Conservation (phyloP, 2,888 invertebrate species). For the Calliscelio sp. region DNA sequence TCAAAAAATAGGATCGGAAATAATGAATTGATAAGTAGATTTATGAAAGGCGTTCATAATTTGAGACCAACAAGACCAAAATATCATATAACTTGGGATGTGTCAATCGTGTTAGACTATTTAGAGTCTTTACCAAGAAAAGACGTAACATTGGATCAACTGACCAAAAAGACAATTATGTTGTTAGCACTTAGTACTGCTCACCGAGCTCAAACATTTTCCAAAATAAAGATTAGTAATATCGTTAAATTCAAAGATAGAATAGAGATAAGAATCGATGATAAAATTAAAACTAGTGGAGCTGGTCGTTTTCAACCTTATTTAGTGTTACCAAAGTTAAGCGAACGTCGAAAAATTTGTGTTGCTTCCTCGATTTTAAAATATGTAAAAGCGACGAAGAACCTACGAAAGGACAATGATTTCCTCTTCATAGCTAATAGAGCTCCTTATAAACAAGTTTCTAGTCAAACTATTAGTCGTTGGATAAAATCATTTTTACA, state of each 20-base stretch:
- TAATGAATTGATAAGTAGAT: conserved; percentile 45
- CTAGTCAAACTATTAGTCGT: not conserved
- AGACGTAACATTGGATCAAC: conserved; percentile 46
- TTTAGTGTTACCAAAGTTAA: conserved; percentile 45
- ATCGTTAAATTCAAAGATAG: conserved; percentile 20
- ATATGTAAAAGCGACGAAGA: conserved; percentile 21
- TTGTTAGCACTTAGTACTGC: conserved; percentile 56
- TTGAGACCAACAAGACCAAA: conserved; percentile 58
- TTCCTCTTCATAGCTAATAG: not conserved
- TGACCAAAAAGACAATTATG: conserved; percentile 52
- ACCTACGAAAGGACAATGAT: conserved; percentile 13
- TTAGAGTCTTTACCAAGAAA: conserved; percentile 48
- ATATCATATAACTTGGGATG: conserved; percentile 66
- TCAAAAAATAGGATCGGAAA: conserved; percentile 46
- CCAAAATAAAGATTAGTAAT: conserved; percentile 43
- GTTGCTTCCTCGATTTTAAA: conserved; percentile 14
- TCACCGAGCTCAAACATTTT: conserved; percentile 64
- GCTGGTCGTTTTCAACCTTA: conserved; percentile 32
- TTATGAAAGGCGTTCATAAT: conserved; percentile 70
- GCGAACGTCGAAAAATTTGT: conserved; percentile 28
- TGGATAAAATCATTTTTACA: not conserved
- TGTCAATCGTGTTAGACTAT: conserved; percentile 55
- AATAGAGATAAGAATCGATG: conserved; percentile 61
- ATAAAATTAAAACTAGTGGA: conserved; percentile 61
- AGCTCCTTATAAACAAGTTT: not conserved